Evolutionary conservation across 1,140 invertebrate genomes (phyloP).

Genomic region (Leptinotarsa texana): DNA sequence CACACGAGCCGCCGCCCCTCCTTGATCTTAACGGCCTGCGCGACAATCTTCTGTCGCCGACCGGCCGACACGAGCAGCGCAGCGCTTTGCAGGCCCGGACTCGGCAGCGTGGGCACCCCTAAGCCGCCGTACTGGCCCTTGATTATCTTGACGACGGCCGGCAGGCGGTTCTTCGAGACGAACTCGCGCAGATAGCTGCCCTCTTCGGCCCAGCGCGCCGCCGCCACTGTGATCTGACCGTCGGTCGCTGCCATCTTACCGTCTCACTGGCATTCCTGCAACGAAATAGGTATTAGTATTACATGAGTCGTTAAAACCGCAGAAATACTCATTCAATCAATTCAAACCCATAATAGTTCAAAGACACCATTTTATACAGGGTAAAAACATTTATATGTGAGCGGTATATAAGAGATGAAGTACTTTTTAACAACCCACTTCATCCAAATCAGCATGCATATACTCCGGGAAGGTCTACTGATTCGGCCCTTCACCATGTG

Average conservation of each 20-base stretch:
- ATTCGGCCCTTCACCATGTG: too few relatives aligned
- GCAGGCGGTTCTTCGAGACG: constrained; percentile 76
- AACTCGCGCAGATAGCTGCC: constrained; percentile 79
- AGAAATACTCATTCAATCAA: too few relatives aligned
- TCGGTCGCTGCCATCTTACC: constrained; percentile 78
- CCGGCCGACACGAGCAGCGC: constrained; percentile 83
- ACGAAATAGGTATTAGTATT: constrained; percentile 22
- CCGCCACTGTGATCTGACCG: constrained; percentile 81
- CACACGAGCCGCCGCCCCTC: constrained; percentile 77
- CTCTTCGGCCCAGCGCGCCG: constrained; percentile 82
- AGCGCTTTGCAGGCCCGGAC: constrained; percentile 80
- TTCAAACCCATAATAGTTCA: too few relatives aligned
- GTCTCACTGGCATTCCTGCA: constrained; percentile 47
- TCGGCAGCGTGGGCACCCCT: constrained; percentile 82
- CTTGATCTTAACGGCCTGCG: constrained; percentile 89
- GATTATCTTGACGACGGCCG: constrained; percentile 83
- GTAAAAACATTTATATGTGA: too few relatives aligned
- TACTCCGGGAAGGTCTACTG: too few relatives aligned
- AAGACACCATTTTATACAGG: too few relatives aligned
- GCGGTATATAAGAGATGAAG: too few relatives aligned
- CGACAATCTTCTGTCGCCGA: constrained; percentile 81
- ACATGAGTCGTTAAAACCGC: too few relatives aligned
- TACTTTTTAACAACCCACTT: too few relatives aligned
- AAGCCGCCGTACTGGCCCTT: constrained; percentile 90
- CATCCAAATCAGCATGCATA: too few relatives aligned